A percentile compares a stretch with the other conserved stretches of the same genome.
Conservation (phyloP, 2,888 invertebrate species). For the Drosophila pegasa region DNA sequence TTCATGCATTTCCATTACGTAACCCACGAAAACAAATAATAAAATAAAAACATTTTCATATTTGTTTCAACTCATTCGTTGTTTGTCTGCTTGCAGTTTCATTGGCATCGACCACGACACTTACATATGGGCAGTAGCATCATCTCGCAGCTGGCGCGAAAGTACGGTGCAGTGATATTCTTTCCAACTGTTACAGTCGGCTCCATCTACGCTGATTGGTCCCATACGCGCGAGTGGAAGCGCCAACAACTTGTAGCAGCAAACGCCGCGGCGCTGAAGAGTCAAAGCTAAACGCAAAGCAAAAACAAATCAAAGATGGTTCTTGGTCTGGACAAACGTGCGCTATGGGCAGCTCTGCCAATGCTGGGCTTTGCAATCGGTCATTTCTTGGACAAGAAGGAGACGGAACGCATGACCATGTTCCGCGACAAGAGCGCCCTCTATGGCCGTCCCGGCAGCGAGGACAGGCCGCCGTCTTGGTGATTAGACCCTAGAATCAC, state of each 20-base stretch:
- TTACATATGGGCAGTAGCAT: conserved; percentile 80
- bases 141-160: conserved; percentile 85
- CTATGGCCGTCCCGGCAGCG: conserved; percentile 89
- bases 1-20: conserved; percentile 59
- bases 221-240: conserved; percentile 91
- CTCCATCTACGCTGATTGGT: conserved; percentile 90
- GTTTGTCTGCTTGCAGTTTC: conserved; percentile 56
- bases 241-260: conserved; percentile 78
- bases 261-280: conserved; percentile 52
- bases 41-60: not conserved
- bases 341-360: conserved; percentile 86
- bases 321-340: conserved; percentile 87
- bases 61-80: conserved; percentile 33
- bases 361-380: conserved; percentile 87
- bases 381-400: conserved; percentile 88
- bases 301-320: conserved; percentile 82
- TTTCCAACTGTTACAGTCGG: conserved; percentile 88
- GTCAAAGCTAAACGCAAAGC: conserved; percentile 49
- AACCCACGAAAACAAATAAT: conserved; percentile 40
- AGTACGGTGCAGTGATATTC: conserved; percentile 89
- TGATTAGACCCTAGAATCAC: conserved; percentile 55
- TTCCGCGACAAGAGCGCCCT: conserved; percentile 93
- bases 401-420: conserved; percentile 89
- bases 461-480: conserved; percentile 90
- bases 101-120: conserved; percentile 46